Conservation (phyloP, 2,888 invertebrate species). For the Dasypogon diadema region DNA sequence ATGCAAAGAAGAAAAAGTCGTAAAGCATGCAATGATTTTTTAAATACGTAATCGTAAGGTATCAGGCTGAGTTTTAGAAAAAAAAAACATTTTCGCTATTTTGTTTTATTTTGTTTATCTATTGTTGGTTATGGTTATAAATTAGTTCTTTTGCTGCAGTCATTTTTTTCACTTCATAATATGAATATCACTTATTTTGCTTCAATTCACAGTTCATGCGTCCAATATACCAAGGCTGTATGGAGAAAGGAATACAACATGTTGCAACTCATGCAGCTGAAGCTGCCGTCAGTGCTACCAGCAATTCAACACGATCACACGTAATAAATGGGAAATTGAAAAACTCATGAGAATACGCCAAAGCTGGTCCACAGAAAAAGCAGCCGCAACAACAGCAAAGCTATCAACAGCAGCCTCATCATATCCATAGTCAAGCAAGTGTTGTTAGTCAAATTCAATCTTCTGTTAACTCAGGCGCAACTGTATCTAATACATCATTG, state of each 20-base stretch:
- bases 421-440: constrained; percentile 27
- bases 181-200: not conserved
- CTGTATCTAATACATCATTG: not conserved
- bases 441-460: constrained; percentile 7
- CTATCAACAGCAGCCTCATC: constrained; percentile 39
- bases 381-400: constrained; percentile 46
- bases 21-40: not conserved
- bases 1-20: not conserved
- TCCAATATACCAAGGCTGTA: constrained; percentile 82
- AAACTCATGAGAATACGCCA: constrained; percentile 70
- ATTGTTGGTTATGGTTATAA: not conserved
- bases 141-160: not conserved
- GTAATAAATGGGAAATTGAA: constrained; percentile 67
- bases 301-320: constrained; percentile 65
- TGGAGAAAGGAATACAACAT: constrained; percentile 86
- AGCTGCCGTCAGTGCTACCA: constrained; percentile 73
- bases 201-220: constrained; percentile 78
- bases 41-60: not conserved
- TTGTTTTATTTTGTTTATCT: no score
- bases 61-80: not conserved
- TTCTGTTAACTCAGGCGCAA: not conserved
- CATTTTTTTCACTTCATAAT: no score
- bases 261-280: constrained; percentile 84
- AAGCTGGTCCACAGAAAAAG: constrained; percentile 55
- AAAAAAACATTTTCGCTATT: not conserved